Evolutionary conservation across 1,140 invertebrate species (phyloP), one percentile per base, ranked within the genome.

Genomic region (Drosophila jambulina): DNA sequence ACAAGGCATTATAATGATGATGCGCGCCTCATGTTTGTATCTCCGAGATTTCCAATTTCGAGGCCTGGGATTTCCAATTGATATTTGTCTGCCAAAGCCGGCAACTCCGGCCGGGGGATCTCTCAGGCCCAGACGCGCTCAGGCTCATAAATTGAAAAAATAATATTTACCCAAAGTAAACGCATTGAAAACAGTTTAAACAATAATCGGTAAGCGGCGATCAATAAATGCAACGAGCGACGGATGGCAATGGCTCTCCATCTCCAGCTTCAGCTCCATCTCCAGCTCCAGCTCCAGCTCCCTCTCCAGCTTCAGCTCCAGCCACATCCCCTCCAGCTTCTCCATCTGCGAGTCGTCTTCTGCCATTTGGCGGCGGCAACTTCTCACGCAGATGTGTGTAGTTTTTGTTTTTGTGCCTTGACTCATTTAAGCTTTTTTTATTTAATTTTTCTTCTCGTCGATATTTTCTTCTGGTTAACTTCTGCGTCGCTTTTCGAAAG

Each of bases 101-200:
- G 77, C 69, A 65, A 74, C 65, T 43, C 19, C 19, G 34, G 49
- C 25, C 21, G 54, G 32, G 63, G 42, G n/a, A 72, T 81, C 56
- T 82, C 64, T 51, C 76, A 70, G 62, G 71, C 80, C 67, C 67
- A 78, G 65, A 69, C 69, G 45, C 48, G 51, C 57, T 48, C 46
- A 48, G 61, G 74, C 80, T 88, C 84, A 88, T 88, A 88, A 88
- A 85, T 90, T 90, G 85, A 80, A 90, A 85, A 82, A 90, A 90
- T 90, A 90, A 90, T 90, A 90, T 90, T 90, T 90, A 71, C 85
- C 76, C 81, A 82, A 67, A 82, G 85, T 91, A 90, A 90, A 90
- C 85, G 85, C 85, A 90, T 90, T 90, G 85, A 91, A 90, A 90
- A 90, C 86, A 90, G 86, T 91, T 90, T 90, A 90, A 90, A 91